Base-by-base conservation (phyloP, 2,113 vertebrate species). In the Piaya cayana region DNA sequence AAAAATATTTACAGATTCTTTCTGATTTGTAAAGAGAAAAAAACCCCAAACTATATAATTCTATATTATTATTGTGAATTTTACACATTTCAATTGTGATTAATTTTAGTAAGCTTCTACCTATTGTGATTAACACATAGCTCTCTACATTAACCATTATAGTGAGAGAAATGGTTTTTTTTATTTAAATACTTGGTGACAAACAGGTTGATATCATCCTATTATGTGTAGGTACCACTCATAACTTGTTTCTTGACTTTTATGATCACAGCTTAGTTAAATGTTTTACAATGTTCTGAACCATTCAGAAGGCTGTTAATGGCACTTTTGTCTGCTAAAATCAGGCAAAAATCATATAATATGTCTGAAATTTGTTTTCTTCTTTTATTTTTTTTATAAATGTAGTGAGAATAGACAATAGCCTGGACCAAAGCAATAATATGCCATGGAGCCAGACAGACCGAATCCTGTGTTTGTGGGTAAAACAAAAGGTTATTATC, bases 381-480 rank as follows among this genome's bases (percentile, higher is more conserved):
- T 67, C 67, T 12, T 39, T n/a, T n/a, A n/a, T n/a, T n/a, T 39
- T 39, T 90, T 82, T 55, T 17, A 34, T 53, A 70, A 67, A 52
- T 91, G 72, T 74, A 0, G 1, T 94, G 72, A 93, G 83, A 95
- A 56, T 25, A 89, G 76, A 95, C 92, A 88, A 76, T 95, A 86
- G 92, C 42, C 34, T 86, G 74, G 59, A 86, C 86, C 16, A 5
- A 70, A 96, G 65, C 52, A 96, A 34, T 89, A 93, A 82, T 34
- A 78, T 6, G 79, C 32, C 26, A 56, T 77, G 81, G 92, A 96
- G 83, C 85, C 91, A 96, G 92, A 79, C 84, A 93, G 89, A 83
- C 65, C 60, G 89, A 97, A 92, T 88, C 79, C 85, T 93, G 45
- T 90, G 75, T 93, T 74, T 93, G 83, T 97, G 58, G 63, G 36